Conservation (phyloP, 2,888 invertebrate genomes). For the Drosophila lutescens region DNA sequence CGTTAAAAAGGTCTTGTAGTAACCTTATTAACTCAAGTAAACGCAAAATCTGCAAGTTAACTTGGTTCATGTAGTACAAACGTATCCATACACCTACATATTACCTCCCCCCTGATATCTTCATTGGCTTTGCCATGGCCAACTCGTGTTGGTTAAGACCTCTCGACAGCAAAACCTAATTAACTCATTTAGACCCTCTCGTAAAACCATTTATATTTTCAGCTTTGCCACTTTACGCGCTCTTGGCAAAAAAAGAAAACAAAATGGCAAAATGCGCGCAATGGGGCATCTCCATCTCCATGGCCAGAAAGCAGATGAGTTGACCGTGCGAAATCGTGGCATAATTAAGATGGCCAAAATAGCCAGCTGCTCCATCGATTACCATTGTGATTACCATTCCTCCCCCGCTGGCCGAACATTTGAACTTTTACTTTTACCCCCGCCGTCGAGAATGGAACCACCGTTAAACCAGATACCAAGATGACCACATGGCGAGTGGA, state of each 20-base stretch:
- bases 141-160: slow-evolving; percentile 34
- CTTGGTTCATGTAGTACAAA: slow-evolving; percentile 1
- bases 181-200: slow-evolving; percentile 48
- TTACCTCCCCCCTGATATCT: slow-evolving; percentile 2
- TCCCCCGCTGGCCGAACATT: slow-evolving; percentile 15
- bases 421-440: slow-evolving; percentile 65
- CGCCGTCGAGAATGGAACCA: slow-evolving; percentile 58
- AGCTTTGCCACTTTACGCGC: slow-evolving; percentile 41
- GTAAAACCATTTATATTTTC: slow-evolving; percentile 40
- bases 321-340: slow-evolving; percentile 37
- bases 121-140: slow-evolving; percentile 48
- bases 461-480: not conserved
- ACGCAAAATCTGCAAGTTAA: not conserved
- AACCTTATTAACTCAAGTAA: not conserved
- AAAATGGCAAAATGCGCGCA: slow-evolving; percentile 16
- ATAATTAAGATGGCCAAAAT: slow-evolving; percentile 31
- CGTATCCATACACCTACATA: slow-evolving; percentile 22
- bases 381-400: slow-evolving; percentile 17
- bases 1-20: not conserved
- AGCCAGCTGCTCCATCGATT: slow-evolving; percentile 18
- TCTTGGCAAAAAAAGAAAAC: slow-evolving; percentile 17
- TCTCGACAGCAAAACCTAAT: slow-evolving; percentile 37
- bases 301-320: slow-evolving; percentile 52
- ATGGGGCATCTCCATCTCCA: slow-evolving; percentile 46
- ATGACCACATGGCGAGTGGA: slow-evolving; percentile 38